These are phyloP conservation scores for Sinotaia quadrata DNA, from an alignment of 2,888 invertebrate species.

Conservation along the genomic window DNA sequence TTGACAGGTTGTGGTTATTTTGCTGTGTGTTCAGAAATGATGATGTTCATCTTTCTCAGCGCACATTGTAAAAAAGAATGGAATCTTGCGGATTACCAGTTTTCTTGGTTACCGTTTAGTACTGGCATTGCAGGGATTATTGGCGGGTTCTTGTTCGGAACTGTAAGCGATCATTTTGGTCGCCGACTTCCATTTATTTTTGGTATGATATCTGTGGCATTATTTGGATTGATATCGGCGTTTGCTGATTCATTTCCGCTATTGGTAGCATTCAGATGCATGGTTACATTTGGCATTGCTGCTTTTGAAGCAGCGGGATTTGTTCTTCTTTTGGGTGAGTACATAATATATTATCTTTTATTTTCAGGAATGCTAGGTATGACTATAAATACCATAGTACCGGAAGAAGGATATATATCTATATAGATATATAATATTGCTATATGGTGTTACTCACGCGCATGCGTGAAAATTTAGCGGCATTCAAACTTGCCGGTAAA, in stretches of 20 bases:
- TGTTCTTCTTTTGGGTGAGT: conserved; percentile 58
- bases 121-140: conserved; percentile 52
- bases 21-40: conserved; percentile 60
- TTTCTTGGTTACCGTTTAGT: conserved; percentile 55
- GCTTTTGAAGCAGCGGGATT: conserved; percentile 58
- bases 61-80: conserved; percentile 55
- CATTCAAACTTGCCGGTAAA: too few species aligned
- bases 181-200: conserved; percentile 52
- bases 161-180: conserved; percentile 58
- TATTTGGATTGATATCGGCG: conserved; percentile 57
- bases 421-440: too few species aligned
- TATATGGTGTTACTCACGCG: too few species aligned
- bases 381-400: too few species aligned
- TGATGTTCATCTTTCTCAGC: conserved; percentile 60
- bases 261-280: conserved; percentile 46
- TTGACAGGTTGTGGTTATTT: conserved; percentile 60
- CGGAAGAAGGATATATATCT: too few species aligned
- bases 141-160: conserved; percentile 55
- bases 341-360: not conserved
- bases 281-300: conserved; percentile 56
- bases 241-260: conserved; percentile 51
- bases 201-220: conserved; percentile 44
- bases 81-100: conserved; percentile 50
- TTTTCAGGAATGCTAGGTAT: too few species aligned
- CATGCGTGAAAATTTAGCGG: too few species aligned